phyloP scores from a whole-genome alignment of 2,797 vertebrate species.

The Hydrolagus colliei region DNA sequence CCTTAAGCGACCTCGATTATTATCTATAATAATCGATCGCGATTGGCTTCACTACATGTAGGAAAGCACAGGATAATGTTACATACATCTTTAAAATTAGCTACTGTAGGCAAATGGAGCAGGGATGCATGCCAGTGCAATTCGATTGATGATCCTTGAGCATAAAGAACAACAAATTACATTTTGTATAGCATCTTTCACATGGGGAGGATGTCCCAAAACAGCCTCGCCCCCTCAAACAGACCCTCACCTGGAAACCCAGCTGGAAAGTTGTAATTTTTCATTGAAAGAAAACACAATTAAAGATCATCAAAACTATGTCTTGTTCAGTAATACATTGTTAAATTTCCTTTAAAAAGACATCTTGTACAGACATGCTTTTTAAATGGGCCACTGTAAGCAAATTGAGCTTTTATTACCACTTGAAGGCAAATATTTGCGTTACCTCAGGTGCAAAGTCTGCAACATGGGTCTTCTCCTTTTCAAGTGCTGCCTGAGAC shows the following conservation, averaged over 20 bases:
- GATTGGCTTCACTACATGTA: too few relatives aligned
- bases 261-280: neutral
- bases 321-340: neutral
- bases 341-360: neutral
- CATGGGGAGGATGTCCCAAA: neutral
- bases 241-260: neutral
- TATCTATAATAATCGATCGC: too few relatives aligned
- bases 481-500: slow-evolving; percentile 89
- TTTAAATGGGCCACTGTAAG: neutral
- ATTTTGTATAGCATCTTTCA: neutral
- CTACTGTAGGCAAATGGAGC: too few relatives aligned
- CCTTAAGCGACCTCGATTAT: too few relatives aligned
- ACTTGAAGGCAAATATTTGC: neutral
- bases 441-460: slow-evolving; percentile 95
- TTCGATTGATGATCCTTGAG: too few relatives aligned
- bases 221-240: neutral
- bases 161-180: too few relatives aligned
- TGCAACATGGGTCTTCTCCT: slow-evolving; percentile 82
- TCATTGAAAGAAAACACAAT: neutral
- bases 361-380: neutral
- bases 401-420: neutral
- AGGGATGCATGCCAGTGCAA: too few relatives aligned
- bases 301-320: neutral
- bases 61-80: too few relatives aligned
- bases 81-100: too few relatives aligned